Conservation (phyloP, 2,113 vertebrate species). For the Rhea americana region DNA sequence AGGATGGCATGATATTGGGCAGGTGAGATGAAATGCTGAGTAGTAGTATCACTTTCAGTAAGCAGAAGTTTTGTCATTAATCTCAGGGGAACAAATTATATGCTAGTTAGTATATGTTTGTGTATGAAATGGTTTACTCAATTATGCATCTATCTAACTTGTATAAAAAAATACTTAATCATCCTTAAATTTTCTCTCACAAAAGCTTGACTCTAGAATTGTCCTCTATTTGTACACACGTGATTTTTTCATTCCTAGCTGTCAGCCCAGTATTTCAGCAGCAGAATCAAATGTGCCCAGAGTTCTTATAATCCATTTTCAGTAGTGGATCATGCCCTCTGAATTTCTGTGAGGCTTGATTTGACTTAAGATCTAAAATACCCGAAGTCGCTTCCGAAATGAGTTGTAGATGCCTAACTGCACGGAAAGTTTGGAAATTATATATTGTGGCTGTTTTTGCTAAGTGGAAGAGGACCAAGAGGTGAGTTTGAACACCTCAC, state of each 20-base stretch:
- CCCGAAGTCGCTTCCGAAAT: neutral
- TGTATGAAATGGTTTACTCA: neutral
- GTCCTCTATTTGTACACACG: neutral
- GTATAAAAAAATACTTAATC: neutral
- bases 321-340: neutral
- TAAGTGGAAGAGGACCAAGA: neutral
- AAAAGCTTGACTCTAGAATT: neutral
- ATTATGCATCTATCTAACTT: neutral
- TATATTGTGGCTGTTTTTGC: neutral
- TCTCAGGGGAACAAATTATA: neutral
- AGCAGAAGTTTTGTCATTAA: neutral
- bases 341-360: neutral
- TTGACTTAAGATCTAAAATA: neutral
- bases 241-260: slow-evolving; percentile 27
- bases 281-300: neutral
- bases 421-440: neutral
- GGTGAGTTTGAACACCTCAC: neutral
- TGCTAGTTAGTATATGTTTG: neutral
- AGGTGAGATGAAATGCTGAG: neutral
- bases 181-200: neutral
- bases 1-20: neutral
- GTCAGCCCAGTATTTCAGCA: slow-evolving; percentile 20
- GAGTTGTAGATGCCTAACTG: neutral
- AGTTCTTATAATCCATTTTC: slow-evolving; percentile 10
- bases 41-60: neutral